These are phyloP conservation scores for Diadegma fenestrale DNA, from an alignment of 2,888 invertebrate species.

Conservation along the genomic window DNA sequence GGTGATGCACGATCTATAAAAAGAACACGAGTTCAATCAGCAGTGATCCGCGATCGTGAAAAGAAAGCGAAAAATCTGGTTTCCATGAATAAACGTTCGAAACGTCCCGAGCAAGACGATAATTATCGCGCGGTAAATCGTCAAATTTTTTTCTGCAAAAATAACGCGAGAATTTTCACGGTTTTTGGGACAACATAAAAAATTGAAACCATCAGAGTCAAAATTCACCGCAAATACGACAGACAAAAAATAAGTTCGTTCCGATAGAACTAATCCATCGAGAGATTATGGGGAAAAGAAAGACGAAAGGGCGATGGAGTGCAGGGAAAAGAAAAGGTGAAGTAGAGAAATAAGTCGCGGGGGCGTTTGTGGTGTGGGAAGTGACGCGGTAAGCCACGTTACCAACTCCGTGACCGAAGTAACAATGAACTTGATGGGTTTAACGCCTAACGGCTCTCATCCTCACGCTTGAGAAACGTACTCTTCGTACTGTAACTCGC, in stretches of 20 bases:
- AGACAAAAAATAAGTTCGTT: background rate
- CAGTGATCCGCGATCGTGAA: background rate
- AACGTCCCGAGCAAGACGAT: background rate
- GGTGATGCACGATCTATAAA: conserved; percentile 56
- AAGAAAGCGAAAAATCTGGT: background rate
- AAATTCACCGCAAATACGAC: too few relatives aligned
- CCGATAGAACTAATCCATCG: background rate
- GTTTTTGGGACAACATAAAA: background rate
- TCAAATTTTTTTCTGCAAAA: background rate
- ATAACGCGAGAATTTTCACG: background rate
- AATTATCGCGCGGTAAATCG: background rate
- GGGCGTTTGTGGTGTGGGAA: conserved; percentile 58
- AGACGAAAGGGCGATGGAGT: background rate
- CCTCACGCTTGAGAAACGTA: conserved; percentile 60
- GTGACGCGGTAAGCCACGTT: conserved; percentile 56
- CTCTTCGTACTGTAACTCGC: conserved; percentile 34
- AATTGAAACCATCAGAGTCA: background rate
- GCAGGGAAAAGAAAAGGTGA: conserved; percentile 1
- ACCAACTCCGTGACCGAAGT: conserved; percentile 72
- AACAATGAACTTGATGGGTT: conserved; percentile 77
- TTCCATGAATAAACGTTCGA: background rate
- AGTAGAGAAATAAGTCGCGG: conserved; percentile 4
- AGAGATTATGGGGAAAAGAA: background rate
- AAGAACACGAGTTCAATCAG: conserved; percentile 24
- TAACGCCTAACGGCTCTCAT: conserved; percentile 65